These are phyloP conservation scores for Carlito syrichta DNA, from an alignment of 2,113 vertebrate genomes.

Conservation along the genomic window DNA sequence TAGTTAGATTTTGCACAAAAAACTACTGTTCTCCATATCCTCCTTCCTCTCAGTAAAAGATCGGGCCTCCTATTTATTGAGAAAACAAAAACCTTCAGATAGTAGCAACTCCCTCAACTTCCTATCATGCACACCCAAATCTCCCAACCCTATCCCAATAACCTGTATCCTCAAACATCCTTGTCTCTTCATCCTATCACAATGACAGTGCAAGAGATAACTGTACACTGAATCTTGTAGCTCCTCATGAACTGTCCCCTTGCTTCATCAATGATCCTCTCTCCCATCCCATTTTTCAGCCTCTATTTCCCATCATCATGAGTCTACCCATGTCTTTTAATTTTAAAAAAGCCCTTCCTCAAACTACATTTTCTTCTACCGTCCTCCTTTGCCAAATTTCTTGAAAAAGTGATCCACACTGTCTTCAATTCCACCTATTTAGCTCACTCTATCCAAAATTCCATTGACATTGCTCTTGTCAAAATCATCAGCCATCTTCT, in stretches of 20 bases:
- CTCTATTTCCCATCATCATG: not conserved
- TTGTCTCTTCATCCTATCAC: not conserved
- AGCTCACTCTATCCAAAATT: not conserved
- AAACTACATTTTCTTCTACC: not conserved
- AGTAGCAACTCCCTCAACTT: conserved; percentile 1
- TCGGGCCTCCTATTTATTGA: not conserved
- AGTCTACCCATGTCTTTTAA: not conserved
- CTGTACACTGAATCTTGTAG: not conserved
- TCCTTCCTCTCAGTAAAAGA: not conserved
- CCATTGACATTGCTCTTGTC: not conserved
- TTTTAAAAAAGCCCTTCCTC: not conserved
- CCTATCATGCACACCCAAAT: not conserved
- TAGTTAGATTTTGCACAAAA: not conserved
- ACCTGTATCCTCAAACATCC: not conserved
- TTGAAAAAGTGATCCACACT: not conserved
- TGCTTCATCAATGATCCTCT: not conserved
- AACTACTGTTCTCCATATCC: not conserved
- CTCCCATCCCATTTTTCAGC: not conserved
- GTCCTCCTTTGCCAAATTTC: not conserved
- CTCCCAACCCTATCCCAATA: not conserved
- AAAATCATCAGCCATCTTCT: not conserved
- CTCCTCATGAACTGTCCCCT: not conserved
- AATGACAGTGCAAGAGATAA: not conserved
- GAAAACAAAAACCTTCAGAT: not conserved
- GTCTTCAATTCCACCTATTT: not conserved